These are phyloP conservation scores for Nesogale talazaci DNA, from an alignment of 2,113 vertebrate species.

Conservation along the genomic window DNA sequence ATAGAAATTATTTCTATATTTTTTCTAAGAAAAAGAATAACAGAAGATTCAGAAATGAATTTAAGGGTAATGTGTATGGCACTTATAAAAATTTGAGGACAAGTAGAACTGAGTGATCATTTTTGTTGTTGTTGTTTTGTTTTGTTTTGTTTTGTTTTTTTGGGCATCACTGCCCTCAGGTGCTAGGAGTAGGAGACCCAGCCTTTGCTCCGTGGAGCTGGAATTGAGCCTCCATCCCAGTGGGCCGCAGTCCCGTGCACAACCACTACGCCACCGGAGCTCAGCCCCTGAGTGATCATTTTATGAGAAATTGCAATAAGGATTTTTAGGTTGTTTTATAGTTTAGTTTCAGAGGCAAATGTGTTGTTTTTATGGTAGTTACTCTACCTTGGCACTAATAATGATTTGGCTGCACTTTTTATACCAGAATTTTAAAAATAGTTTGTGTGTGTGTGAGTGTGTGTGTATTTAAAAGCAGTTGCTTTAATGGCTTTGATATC, in stretches of 20 bases:
- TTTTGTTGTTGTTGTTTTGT: too few relatives aligned
- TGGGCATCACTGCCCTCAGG: too few relatives aligned
- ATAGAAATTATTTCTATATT: too few relatives aligned
- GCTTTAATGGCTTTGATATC: background rate
- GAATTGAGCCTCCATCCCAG: too few relatives aligned
- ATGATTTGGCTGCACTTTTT: constrained; percentile 16
- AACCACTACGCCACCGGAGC: too few relatives aligned
- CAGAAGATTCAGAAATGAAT: too few relatives aligned
- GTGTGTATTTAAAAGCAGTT: background rate
- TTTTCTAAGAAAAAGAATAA: too few relatives aligned
- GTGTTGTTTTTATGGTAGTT: constrained; percentile 5
- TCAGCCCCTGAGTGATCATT: background rate
- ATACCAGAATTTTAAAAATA: background rate
- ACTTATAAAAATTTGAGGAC: background rate
- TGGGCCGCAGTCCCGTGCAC: too few relatives aligned
- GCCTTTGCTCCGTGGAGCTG: too few relatives aligned
- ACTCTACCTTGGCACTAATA: constrained; percentile 31
- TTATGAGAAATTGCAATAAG: background rate
- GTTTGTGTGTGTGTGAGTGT: too few relatives aligned
- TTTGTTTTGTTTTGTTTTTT: too few relatives aligned
- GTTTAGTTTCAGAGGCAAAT: constrained; percentile 22
- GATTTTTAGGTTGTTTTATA: constrained; percentile 1
- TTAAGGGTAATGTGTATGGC: background rate
- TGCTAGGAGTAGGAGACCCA: too few relatives aligned
- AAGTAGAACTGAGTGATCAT: background rate